phyloP scores from a whole-genome alignment of 2,113 vertebrate species.

The Nerophis lumbriciformis region DNA sequence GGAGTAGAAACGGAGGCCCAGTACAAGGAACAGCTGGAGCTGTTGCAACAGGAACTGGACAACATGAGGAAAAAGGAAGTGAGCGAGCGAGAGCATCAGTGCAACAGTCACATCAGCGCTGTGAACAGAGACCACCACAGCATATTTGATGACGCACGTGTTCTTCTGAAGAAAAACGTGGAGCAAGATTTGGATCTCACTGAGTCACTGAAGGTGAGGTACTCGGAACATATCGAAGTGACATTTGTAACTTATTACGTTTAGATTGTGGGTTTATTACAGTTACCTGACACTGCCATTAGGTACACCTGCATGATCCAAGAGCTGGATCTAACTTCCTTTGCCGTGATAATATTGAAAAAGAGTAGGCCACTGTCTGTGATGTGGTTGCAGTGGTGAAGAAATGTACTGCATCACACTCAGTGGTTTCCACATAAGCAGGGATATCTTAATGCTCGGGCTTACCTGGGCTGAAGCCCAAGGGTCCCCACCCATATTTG shows the following conservation, averaged over 20 bases:
- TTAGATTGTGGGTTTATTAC: not conserved
- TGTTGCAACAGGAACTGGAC: constrained; percentile 74
- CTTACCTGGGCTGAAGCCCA: too few relatives aligned
- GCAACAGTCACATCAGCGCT: constrained; percentile 74
- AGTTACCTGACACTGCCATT: not conserved
- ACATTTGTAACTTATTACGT: not conserved
- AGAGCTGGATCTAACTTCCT: not conserved
- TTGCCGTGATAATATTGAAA: not conserved
- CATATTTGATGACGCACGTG: constrained; percentile 73
- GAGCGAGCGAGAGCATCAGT: constrained; percentile 77
- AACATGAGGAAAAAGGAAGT: constrained; percentile 75
- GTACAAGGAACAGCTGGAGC: constrained; percentile 75
- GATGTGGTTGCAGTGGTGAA: not conserved
- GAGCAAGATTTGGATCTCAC: constrained; percentile 74
- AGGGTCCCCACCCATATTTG: too few relatives aligned
- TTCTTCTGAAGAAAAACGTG: constrained; percentile 68
- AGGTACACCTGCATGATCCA: not conserved
- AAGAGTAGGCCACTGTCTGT: too few relatives aligned
- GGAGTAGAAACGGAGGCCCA: constrained; percentile 77
- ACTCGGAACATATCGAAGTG: not conserved
- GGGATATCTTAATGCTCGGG: too few relatives aligned
- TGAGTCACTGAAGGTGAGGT: constrained; percentile 76
- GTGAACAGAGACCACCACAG: constrained; percentile 77
- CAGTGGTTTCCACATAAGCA: too few relatives aligned
- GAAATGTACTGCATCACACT: too few relatives aligned